These are phyloP conservation scores for Callipepla californica DNA, from an alignment of 2,113 vertebrate species.

Conservation along the genomic window DNA sequence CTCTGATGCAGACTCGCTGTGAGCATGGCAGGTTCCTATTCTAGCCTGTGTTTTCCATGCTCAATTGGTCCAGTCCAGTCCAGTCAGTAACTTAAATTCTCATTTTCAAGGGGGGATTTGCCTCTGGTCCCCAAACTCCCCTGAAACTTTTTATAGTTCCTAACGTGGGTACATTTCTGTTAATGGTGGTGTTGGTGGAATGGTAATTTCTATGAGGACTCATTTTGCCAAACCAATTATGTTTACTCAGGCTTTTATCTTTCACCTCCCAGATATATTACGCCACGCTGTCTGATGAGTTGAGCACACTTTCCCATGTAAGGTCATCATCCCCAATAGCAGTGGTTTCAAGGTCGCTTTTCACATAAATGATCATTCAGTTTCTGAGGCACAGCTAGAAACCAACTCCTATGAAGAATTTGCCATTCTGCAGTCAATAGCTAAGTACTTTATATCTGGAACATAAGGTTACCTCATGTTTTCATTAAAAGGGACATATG, in stretches of 20 bases:
- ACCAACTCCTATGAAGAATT: conserved; percentile 16
- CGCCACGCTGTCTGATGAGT: conserved; percentile 6
- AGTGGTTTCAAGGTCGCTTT: conserved; percentile 23
- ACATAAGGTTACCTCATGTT: not conserved
- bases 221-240: not conserved
- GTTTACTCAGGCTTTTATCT: conserved; percentile 1
- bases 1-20: not conserved
- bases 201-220: not conserved
- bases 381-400: conserved; percentile 24
- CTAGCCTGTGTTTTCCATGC: not conserved
- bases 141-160: not conserved
- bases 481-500: not conserved
- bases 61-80: rapidly evolving
- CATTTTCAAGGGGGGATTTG: not conserved
- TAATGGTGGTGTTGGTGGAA: not conserved
- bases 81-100: not conserved
- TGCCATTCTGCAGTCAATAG: conserved; percentile 7
- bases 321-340: not conserved
- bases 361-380: not conserved
- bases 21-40: not conserved
- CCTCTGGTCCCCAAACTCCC: not conserved
- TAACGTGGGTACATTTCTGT: not conserved
- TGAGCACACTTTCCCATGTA: not conserved
- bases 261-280: not conserved
- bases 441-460: not conserved